Base-by-base conservation (phyloP, 2,888 invertebrate genomes). In the Himalopsyche anomala region DNA sequence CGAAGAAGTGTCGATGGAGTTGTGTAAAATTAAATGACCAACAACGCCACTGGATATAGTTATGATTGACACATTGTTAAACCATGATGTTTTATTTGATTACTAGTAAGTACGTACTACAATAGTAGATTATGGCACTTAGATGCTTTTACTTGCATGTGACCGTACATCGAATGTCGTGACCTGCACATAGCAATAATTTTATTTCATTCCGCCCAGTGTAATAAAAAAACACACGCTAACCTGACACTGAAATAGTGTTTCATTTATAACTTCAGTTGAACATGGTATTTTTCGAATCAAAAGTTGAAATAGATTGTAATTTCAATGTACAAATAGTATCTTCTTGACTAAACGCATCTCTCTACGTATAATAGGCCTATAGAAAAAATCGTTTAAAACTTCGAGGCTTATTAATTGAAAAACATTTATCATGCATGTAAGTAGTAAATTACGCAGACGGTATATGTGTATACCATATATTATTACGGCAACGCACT, bases 81-180 rank as follows among this genome's bases (percentile, higher is more conserved):
- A 74, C 74, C 36, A 74, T 74, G 74, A 74, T 74, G 74, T 74
- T 74, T 12, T 74, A 74, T 74, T 74, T 74, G 74, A 74, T 74
- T 74, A 36, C 74, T 38, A 74, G 74, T 36, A 74, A 74, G 38
- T 74, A 74, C 5, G n/a, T 28, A 69, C 56, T n/a, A 4, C 69
- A 9, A n/a, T 28, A 69, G 69, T 69, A 69, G 69, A 69, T 69
- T 28, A 38, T 38, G 5, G 74, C n/a, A 74, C 74, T 38, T 74
- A 74, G 36, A 36, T 74, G 12, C 36, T 38, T 74, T 74, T 74
- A 74, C 74, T 74, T 74, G 74, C 74, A 74, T 74, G 74, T 74
- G 74, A 74, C 74, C 74, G 74, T 36, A 38, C 74, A 38, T 38
- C 36, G 74, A 36, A 19, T 74, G 74, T 74, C 74, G 74, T 74